Conservation (phyloP, 2,113 vertebrate genomes). For the Melanotaenia duboulayi region DNA sequence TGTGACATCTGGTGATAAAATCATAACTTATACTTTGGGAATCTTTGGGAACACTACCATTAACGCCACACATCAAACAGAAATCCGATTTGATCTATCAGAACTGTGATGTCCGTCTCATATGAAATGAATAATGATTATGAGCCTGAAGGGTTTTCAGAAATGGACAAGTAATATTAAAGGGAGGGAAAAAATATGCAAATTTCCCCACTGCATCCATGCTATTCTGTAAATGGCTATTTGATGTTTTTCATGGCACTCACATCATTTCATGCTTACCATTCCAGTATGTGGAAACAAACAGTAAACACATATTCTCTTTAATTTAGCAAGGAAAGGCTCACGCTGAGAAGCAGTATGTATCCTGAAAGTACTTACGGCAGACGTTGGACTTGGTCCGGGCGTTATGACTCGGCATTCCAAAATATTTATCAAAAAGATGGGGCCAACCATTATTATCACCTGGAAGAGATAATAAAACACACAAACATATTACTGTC, state of each 20-base stretch:
- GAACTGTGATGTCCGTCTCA: neutral
- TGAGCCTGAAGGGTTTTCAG: neutral
- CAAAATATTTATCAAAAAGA: constrained; percentile 91
- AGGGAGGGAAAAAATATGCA: too few relatives aligned
- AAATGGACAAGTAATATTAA: too few relatives aligned
- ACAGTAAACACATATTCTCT: neutral
- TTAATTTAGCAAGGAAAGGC: neutral
- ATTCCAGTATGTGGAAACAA: neutral
- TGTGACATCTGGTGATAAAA: neutral
- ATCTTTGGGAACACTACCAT: neutral
- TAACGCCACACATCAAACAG: neutral
- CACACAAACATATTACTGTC: neutral
- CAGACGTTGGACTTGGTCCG: constrained; percentile 83
- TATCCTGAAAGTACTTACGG: constrained; percentile 83
- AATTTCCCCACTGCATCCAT: too few relatives aligned
- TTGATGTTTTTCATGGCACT: neutral
- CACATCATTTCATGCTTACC: neutral
- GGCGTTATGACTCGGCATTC: constrained; percentile 76
- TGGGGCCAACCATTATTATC: constrained; percentile 95
- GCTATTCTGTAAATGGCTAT: too few relatives aligned
- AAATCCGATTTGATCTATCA: neutral
- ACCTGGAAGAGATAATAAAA: constrained; percentile 79
- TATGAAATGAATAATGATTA: neutral
- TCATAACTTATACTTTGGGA: neutral
- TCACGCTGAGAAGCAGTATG: too few relatives aligned